Percentiles rank a stretch among this genome's conserved stretches.
phyloP scores from a whole-genome alignment of 1,140 invertebrate genomes.

The Drosophila lowei region DNA sequence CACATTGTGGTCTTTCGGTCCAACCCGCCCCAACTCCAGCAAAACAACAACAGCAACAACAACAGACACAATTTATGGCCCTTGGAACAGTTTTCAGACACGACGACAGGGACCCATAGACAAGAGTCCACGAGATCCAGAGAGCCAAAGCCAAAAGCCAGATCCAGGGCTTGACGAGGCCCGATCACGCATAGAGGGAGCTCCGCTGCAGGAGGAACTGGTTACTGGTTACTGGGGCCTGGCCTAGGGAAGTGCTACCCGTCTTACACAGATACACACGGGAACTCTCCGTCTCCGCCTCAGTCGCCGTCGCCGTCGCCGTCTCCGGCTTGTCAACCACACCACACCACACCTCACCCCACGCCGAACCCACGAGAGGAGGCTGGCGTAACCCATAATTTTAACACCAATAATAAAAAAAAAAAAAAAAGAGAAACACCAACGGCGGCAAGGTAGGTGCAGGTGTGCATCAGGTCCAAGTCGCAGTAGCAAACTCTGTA shows the following conservation, averaged over 20 bases:
- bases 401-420: conserved; percentile 81
- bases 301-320: too few relatives aligned
- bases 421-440: conserved; percentile 33
- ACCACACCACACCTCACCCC: conserved; percentile 48
- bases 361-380: conserved; percentile 6
- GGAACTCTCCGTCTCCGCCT: neutral
- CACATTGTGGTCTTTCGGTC: conserved; percentile 53
- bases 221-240: conserved; percentile 49
- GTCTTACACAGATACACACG: conserved; percentile 68
- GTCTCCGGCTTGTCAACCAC: conserved; percentile 23
- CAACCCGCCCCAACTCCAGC: conserved; percentile 17
- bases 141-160: neutral
- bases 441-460: conserved; percentile 48
- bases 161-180: conserved; percentile 19
- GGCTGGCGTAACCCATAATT: conserved; percentile 78
- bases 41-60: conserved; percentile 36
- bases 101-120: conserved; percentile 49
- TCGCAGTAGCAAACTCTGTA: conserved; percentile 70
- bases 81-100: conserved; percentile 74
- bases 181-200: conserved; percentile 39
- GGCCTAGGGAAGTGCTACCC: conserved; percentile 72
- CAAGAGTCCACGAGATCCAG: conserved; percentile 22
- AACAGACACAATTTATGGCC: conserved; percentile 67
- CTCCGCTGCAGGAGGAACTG: conserved; percentile 58
- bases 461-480: conserved; percentile 76